Percentiles rank a stretch among this genome's conserved stretches.
These are phyloP conservation scores for Sialia sialis DNA, from an alignment of 2,113 vertebrate species.

Conservation along the genomic window DNA sequence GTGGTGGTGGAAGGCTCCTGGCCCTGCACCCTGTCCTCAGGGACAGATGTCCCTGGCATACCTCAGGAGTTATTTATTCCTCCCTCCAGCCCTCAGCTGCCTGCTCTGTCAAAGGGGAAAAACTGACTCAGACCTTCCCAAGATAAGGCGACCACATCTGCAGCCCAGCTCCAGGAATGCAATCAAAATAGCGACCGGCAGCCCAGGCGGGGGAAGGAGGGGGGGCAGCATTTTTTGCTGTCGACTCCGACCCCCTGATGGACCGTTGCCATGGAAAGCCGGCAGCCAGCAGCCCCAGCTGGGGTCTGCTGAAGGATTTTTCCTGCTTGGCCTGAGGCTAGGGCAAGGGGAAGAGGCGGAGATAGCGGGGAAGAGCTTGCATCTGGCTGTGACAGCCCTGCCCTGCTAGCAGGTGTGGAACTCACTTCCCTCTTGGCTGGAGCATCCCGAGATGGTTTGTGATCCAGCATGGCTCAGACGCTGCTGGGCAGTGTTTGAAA, in stretches of 20 bases:
- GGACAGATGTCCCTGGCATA: not conserved
- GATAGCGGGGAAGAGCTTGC: not conserved
- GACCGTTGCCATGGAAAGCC: constrained; percentile 55
- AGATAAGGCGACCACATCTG: constrained; percentile 63
- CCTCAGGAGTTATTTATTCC: constrained; percentile 49
- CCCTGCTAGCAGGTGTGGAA: not conserved
- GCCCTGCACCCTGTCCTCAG: not conserved
- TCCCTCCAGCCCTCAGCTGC: constrained; percentile 26
- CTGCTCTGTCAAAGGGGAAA: constrained; percentile 33
- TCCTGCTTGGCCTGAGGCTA: constrained; percentile 44
- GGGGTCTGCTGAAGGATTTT: constrained; percentile 53
- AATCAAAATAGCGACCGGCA: constrained; percentile 14
- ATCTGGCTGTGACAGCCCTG: not conserved
- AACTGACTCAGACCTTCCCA: constrained; percentile 62
- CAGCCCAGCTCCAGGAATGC: constrained; percentile 36
- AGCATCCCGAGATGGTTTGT: not conserved
- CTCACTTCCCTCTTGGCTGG: constrained; percentile 13
- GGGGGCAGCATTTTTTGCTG: not conserved
- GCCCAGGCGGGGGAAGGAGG: not conserved
- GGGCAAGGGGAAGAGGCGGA: not conserved
- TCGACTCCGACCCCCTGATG: constrained; percentile 23
- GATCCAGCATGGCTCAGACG: not conserved
- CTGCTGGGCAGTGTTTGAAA: not conserved
- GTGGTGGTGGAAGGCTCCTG: not conserved
- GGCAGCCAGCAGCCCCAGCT: constrained; percentile 32